Conservation (phyloP, 1,140 invertebrate genomes). For the Drosophila arawakana region DNA sequence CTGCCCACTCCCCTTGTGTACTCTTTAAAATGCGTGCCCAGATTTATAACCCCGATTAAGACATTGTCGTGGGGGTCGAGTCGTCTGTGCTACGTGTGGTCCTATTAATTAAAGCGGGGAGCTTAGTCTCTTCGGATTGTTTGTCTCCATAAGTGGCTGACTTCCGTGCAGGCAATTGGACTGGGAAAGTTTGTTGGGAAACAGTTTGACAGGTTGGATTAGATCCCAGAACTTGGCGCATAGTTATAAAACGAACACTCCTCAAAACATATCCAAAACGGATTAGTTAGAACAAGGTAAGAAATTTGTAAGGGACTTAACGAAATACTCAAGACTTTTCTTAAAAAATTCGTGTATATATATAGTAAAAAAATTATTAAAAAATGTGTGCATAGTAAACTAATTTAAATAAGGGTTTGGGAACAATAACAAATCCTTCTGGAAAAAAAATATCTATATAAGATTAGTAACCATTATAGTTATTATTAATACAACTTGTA, state of each 20-base stretch:
- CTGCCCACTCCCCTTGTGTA: slow-evolving; percentile 24
- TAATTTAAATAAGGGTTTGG: no score
- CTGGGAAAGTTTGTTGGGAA: slow-evolving; percentile 40
- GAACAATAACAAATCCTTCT: no score
- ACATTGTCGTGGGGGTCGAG: slow-evolving; percentile 46
- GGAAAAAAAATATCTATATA: no score
- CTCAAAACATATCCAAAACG: not conserved
- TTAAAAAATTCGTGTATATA: not conserved
- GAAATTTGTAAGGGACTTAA: not conserved
- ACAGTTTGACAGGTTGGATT: slow-evolving; percentile 38
- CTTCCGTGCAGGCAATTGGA: slow-evolving; percentile 28
- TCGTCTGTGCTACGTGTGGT: slow-evolving; percentile 47
- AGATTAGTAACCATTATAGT: no score
- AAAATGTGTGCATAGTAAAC: no score
- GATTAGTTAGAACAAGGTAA: not conserved
- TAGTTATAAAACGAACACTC: not conserved
- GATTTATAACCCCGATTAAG: slow-evolving; percentile 62
- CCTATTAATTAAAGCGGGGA: slow-evolving; percentile 52
- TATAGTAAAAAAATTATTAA: no score
- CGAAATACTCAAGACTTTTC: slow-evolving; percentile 1
- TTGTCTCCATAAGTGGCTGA: slow-evolving; percentile 50
- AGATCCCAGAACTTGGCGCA: not conserved
- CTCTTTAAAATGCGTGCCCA: slow-evolving; percentile 63
- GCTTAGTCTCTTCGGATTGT: slow-evolving; percentile 46
- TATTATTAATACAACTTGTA: no score